phyloP scores from a whole-genome alignment of 2,797 vertebrate species.

The Poecilia wingei region DNA sequence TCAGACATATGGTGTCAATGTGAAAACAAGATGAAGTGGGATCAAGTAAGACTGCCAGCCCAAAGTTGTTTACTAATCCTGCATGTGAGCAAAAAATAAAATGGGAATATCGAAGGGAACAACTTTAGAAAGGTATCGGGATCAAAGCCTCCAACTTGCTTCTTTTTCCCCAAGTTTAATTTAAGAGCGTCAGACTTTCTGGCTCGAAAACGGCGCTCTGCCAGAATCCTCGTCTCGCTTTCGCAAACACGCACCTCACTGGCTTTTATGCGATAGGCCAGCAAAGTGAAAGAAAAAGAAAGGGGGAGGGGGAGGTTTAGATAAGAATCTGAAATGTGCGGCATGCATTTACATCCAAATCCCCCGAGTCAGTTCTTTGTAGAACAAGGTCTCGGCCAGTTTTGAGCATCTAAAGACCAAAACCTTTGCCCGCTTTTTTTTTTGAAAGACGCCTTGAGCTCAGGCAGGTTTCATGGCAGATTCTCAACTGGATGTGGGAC shows the following conservation, averaged over 20 bases:
- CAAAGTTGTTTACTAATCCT: neutral
- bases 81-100: neutral
- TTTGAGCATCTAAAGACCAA: neutral
- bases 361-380: neutral
- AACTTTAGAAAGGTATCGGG: neutral
- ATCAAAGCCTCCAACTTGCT: neutral
- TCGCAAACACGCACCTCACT: neutral
- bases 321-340: neutral
- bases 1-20: conserved; percentile 60
- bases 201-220: neutral
- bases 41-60: conserved; percentile 48
- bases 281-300: neutral
- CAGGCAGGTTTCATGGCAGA: neutral
- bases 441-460: neutral
- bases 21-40: conserved; percentile 31
- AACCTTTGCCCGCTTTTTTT: neutral
- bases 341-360: neutral
- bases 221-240: neutral
- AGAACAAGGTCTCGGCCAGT: neutral
- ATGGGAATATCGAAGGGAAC: neutral
- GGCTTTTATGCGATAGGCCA: neutral
- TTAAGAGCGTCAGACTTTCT: neutral
- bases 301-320: neutral
- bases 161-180: neutral
- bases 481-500: neutral